Conservation (phyloP, 2,797 vertebrate genomes). For the Diceros bicornis region DNA sequence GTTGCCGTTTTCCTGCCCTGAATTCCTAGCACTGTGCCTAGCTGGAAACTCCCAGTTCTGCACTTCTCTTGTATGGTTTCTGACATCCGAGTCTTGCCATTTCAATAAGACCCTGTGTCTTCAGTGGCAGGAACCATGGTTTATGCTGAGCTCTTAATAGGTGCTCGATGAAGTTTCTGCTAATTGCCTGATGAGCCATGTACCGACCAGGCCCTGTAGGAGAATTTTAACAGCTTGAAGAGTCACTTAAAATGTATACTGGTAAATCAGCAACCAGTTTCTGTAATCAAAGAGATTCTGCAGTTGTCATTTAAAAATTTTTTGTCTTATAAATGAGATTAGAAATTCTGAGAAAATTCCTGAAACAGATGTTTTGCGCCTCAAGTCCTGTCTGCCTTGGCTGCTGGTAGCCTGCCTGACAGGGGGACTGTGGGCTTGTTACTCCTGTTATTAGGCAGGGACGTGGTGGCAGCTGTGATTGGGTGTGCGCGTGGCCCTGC, state of each 20-base stretch:
- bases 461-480: not conserved
- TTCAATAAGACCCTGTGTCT: not conserved
- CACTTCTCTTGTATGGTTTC: not conserved
- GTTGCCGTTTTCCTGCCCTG: not conserved
- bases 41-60: not conserved
- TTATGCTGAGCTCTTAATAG: not conserved
- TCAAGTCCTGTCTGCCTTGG: not conserved
- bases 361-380: not conserved
- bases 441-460: not conserved
- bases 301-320: not conserved
- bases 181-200: not conserved
- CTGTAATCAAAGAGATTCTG: constrained; percentile 10
- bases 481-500: not conserved
- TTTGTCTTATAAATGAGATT: constrained; percentile 6
- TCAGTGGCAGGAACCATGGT: not conserved
- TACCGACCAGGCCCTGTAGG: not conserved
- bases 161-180: not conserved
- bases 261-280: not conserved
- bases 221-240: constrained; percentile 20
- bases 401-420: not conserved
- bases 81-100: not conserved
- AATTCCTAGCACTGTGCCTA: not conserved
- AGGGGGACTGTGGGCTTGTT: not conserved
- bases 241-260: not conserved
- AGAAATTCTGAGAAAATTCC: constrained; percentile 41